Evolutionary conservation across 2,888 invertebrate species (phyloP), one percentile per base, ranked within the genome.

Genomic region (Platycheirus rosarum): DNA sequence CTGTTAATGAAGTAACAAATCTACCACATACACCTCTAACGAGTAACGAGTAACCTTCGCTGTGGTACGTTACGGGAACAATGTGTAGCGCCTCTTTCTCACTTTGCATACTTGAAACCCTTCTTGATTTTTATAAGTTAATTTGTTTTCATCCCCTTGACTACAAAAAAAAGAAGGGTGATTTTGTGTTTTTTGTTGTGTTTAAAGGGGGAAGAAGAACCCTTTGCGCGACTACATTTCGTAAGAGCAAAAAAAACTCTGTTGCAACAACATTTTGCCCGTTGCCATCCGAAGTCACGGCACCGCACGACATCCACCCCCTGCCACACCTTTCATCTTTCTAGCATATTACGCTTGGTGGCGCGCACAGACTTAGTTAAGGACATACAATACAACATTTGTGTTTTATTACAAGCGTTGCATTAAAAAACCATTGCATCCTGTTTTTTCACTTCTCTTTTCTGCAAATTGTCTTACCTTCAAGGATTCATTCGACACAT

Each of bases 121-220:
- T 73, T 71, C 82, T 77, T 82, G 82, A 77, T 82, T 82, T 82
- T 82, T 82, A 82, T 77, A 82, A 82, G 82, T 82, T 82, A 82
- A 82, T 82, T 82, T 82, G 71, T 82, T 82, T 82, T 65, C 79
- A 74, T 13, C 62, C 51, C 51, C n/a, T 42, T 29, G 8, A 16
- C 26, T 44, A 2, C 20, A 16, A 23, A 14, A 5, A 16, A 11
- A 37, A 18, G 37, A 11, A 20, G 62, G 46, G 44, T 55, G 57
- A 23, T 53, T 53, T 20, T 48, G 48, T 48, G 13, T 3, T 14
- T 0, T 14, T 2, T 63, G 63, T n/a, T 40, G 35, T n/a, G 35
- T 53, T 57, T 37, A 40, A 14, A 40, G 23, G 51, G 35, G 2
- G 18, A 26, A 29, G 23, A 62, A 42, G 44, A 46, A 69, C 29